Percentiles rank a stretch among this genome's conserved stretches.
These are phyloP conservation scores for Crepidodera aurea DNA, from an alignment of 2,888 invertebrate species.

Conservation along the genomic window DNA sequence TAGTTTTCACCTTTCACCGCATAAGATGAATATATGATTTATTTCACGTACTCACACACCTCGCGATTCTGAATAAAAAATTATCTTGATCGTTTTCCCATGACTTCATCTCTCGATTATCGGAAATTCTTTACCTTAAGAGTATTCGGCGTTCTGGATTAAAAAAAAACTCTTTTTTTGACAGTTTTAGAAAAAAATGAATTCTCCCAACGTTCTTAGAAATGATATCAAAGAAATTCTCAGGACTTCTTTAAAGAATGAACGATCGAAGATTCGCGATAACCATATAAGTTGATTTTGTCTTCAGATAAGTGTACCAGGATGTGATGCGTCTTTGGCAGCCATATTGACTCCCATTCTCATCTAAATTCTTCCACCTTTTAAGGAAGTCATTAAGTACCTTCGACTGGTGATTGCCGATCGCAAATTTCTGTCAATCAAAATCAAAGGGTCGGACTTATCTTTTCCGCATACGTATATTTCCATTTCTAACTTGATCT, in stretches of 20 bases:
- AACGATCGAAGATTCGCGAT: constrained; percentile 12
- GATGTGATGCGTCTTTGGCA: constrained; percentile 7
- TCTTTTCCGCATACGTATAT: constrained; percentile 17
- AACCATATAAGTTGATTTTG: constrained; percentile 16
- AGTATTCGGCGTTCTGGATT: no score
- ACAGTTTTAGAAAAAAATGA: no score
- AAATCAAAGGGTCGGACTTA: constrained; percentile 14
- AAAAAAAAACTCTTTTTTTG: no score
- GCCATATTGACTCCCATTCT: constrained; percentile 24
- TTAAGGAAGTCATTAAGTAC: constrained; percentile 18
- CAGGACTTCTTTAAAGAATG: not conserved
- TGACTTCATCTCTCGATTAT: not conserved
- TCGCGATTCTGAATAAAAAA: not conserved
- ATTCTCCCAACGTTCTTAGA: no score
- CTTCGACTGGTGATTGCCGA: constrained; percentile 8
- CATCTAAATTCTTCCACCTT: constrained; percentile 19
- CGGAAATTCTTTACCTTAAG: no score
- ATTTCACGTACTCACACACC: constrained; percentile 4
- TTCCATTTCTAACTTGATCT: not conserved
- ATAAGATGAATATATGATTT: not conserved
- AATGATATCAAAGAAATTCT: not conserved
- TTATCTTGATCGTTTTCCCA: constrained; percentile 1
- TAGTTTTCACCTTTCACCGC: constrained; percentile 1
- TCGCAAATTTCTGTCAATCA: constrained; percentile 23
- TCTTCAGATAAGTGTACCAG: constrained; percentile 20